Evolutionary conservation across 2,113 vertebrate species (phyloP), one percentile per base, ranked within the genome.

Genomic region (Tupaia tana): DNA sequence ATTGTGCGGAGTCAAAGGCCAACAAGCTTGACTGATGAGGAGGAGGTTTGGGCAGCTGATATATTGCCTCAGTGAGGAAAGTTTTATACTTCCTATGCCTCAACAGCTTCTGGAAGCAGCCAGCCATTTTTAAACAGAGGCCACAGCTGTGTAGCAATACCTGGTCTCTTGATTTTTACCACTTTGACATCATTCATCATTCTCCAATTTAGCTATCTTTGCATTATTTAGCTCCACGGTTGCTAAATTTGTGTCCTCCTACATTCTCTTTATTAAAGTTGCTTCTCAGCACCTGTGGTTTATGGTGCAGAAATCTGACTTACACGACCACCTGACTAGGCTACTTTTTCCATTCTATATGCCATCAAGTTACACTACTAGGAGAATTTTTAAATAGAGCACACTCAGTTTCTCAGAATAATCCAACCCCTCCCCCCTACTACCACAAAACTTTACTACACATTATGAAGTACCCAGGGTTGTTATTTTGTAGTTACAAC

Each of bases 291-390:
- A 74, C 64, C 25, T 8, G 15, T 74, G 90, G 78, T 86, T 97
- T 97, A 93, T 92, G n/a, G 18, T 75, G 13, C 71, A 96, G 80
- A 95, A 97, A 86, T 87, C 22, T 86, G 19, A 86, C 89, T 92
- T 93, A 82, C 14, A 91, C 2, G 27, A 80, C 75, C 29, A 95
- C 12, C 85, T 93, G 52, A 27, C 12, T 80, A 90, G 59, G 19
- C 22, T 97, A 34, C 18, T 89, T 73, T 69, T 90, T 54, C 29
- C 69, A 74, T 89, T 93, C 24, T 95, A 3, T 86, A n/a, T 31
- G 7, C 15, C 25, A 10, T 93, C 25, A 64, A 78, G 43, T 93
- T 85, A 90, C 54, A 83, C 22, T 66, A 56, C 63, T 74, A 85
- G 10, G 29, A 95, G 6, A 93, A 71, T 20, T 90, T 83, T 88